Evolutionary conservation across 2,888 invertebrate genomes (phyloP).

Genomic region (Tetanocera ferruginea): DNA sequence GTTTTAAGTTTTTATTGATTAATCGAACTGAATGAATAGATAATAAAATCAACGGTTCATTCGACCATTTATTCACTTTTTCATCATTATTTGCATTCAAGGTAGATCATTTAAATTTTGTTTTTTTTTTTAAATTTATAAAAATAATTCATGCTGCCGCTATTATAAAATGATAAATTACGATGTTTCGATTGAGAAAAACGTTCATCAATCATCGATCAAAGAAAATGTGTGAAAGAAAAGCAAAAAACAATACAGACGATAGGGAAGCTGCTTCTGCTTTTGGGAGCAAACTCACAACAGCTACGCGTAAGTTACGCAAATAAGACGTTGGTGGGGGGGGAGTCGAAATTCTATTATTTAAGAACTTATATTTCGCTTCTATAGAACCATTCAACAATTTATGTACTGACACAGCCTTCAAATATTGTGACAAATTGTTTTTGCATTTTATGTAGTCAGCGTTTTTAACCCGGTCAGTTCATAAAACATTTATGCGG

Average conservation of each 20-base stretch:
- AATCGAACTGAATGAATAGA: no score
- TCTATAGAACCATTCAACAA: background rate
- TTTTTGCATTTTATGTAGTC: background rate
- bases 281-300: background rate
- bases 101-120: background rate
- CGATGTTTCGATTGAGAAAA: background rate
- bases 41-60: no score
- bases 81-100: background rate
- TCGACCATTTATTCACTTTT: background rate
- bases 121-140: background rate
- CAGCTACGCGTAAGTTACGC: no score
- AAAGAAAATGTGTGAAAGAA: background rate
- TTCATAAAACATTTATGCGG: background rate
- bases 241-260: background rate
- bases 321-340: no score
- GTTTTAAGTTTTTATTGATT: no score
- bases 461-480: background rate
- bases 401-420: background rate
- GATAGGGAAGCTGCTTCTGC: background rate
- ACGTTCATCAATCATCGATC: constrained; percentile 18
- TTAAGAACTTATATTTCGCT: background rate
- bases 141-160: background rate
- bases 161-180: background rate
- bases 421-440: background rate
- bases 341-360: no score